These are phyloP conservation scores for Achatina immaculata DNA, from an alignment of 1,140 invertebrate genomes.

Conservation along the genomic window DNA sequence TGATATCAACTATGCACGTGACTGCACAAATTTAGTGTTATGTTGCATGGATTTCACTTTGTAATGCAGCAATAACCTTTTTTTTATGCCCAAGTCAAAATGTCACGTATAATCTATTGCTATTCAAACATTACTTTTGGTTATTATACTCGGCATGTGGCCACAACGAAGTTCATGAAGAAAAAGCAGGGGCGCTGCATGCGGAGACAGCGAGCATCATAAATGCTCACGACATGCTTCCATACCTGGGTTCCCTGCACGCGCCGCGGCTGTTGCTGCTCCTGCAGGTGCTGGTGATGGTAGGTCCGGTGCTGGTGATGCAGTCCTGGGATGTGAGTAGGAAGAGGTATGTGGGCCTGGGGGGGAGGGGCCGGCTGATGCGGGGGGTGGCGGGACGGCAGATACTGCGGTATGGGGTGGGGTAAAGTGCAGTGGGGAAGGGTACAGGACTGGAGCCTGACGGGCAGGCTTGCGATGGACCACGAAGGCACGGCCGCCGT, in stretches of 20 bases:
- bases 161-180: too few species aligned
- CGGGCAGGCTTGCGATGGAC: conserved; percentile 60
- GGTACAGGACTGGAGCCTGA: conserved; percentile 68
- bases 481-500: conserved; percentile 43
- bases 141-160: too few species aligned
- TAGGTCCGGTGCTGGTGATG: conserved; percentile 52
- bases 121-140: too few species aligned
- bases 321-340: conserved; percentile 70
- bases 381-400: conserved; percentile 73
- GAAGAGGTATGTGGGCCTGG: conserved; percentile 5
- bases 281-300: conserved; percentile 34
- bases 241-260: conserved; percentile 19
- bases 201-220: too few species aligned
- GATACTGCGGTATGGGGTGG: conserved; percentile 50
- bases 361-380: conserved; percentile 33
- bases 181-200: too few species aligned
- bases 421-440: conserved; percentile 60
- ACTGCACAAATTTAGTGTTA: too few species aligned
- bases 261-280: conserved; percentile 15
- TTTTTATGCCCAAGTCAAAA: too few species aligned
- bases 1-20: too few species aligned
- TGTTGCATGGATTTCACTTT: too few species aligned
- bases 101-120: too few species aligned
- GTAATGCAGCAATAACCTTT: too few species aligned
- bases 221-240: background rate